Evolutionary conservation across 2,888 invertebrate species (phyloP).

Genomic region (Carterocephalus palaemon): DNA sequence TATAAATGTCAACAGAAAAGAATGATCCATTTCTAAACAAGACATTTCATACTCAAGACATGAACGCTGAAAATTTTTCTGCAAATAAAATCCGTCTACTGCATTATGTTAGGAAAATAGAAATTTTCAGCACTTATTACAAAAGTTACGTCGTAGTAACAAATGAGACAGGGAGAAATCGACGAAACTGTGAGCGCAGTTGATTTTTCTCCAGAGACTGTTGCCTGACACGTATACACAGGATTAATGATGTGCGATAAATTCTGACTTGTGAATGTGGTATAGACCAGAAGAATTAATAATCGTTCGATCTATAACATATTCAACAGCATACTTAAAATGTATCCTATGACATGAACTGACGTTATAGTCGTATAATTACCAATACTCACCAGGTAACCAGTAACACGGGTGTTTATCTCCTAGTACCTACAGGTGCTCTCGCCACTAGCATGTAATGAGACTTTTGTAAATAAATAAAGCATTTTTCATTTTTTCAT

Average conservation of each 20-base stretch:
- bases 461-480: too few relatives aligned
- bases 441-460: too few relatives aligned
- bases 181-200: conserved; percentile 64
- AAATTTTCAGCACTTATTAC: conserved; percentile 55
- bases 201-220: conserved; percentile 56
- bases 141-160: conserved; percentile 63
- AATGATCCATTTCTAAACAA: conserved; percentile 14
- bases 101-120: conserved; percentile 34
- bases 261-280: conserved; percentile 38
- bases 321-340: too few relatives aligned
- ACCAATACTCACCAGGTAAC: too few relatives aligned
- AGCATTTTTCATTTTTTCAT: too few relatives aligned
- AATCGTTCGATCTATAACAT: background rate
- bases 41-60: background rate
- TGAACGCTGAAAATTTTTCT: conserved; percentile 18
- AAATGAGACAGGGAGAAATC: conserved; percentile 71
- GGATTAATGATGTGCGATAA: conserved; percentile 55
- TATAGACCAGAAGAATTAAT: conserved; percentile 12
- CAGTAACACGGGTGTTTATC: too few relatives aligned
- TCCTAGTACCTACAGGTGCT: too few relatives aligned
- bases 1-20: conserved; percentile 3
- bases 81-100: conserved; percentile 19
- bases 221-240: conserved; percentile 42
- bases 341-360: too few relatives aligned
- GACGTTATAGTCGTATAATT: too few relatives aligned